Conservation (phyloP, 2,888 invertebrate genomes). For the Zeuzera pyrina region DNA sequence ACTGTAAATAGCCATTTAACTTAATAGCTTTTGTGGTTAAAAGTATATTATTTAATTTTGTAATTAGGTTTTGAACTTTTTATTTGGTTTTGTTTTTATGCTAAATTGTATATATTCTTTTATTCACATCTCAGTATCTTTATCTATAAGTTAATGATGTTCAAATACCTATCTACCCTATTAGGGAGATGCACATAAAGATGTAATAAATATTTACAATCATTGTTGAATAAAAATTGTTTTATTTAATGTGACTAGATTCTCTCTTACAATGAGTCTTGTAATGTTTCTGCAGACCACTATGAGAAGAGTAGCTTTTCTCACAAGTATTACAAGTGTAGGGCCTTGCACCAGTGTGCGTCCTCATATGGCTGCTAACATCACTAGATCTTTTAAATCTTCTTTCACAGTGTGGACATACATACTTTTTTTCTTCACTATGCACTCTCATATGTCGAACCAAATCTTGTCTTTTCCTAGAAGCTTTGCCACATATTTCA, state of each 20-base stretch:
- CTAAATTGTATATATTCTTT: no score
- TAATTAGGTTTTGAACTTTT: no score
- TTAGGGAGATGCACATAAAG: no score
- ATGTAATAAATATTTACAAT: no score
- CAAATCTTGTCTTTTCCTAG: conserved; percentile 28
- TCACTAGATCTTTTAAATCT: conserved; percentile 29
- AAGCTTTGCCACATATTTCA: conserved; percentile 47
- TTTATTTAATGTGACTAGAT: conserved; percentile 6
- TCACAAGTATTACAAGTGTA: conserved; percentile 24
- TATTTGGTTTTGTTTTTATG: no score
- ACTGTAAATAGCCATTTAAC: no score
- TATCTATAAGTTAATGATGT: no score
- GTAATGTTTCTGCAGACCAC: conserved; percentile 28
- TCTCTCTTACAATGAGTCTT: conserved; percentile 16
- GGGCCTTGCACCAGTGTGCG: conserved; percentile 27
- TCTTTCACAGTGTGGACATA: conserved; percentile 25
- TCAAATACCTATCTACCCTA: no score
- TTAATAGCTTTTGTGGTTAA: no score
- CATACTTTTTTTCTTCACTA: conserved; percentile 26
- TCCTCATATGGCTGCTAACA: conserved; percentile 25
- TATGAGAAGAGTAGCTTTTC: conserved; percentile 27
- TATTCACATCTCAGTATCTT: no score
- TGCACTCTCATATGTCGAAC: conserved; percentile 28
- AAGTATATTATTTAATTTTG: no score
- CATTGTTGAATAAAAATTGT: conserved; percentile 1